Evolutionary conservation across 2,888 invertebrate species (phyloP), one percentile per base, ranked within the genome.

Genomic region (Nemoura dubitans): DNA sequence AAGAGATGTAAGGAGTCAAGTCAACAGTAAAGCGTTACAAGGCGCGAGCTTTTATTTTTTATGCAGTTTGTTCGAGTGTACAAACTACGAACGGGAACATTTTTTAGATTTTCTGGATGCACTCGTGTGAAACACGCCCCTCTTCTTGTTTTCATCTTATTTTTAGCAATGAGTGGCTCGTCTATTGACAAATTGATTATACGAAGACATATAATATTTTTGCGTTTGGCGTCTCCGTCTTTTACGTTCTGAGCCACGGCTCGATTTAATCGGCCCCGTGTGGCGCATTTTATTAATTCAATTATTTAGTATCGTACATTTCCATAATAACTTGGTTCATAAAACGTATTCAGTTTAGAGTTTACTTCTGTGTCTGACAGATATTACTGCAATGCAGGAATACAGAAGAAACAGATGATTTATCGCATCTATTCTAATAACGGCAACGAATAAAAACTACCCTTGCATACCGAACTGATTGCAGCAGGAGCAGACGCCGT

Each of bases 351-450:
- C 3, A 59, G 14, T 59, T 59, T 59, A 59, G 59, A 59, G 59
- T 59, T 3, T 59, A 59, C 59, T 59, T 21, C 59, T 59, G 59
- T 59, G 59, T 21, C 59, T 59, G 59, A 59, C 59, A 59, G 59
- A 59, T 59, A 59, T 59, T 59, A 59, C 59, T 59, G 59, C 59
- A 59, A 59, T 59, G 59, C 59, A 59, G 59, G 59, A 59, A 59
- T 59, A 59, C 59, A 10, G 59, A 59, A 59, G 59, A 59, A 59
- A 59, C 59, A 59, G 59, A 1, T 59, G 59, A 59, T 59, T 59
- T 59, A 59, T 59, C 21, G 10, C 14, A 59, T 59, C 59, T 59
- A 59, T 21, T 7, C 59, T 59, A 1, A 14, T 7, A 59, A 59
- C 21, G 59, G 16, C 59, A 14, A 3, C 59, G 14, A 59, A 59